phyloP scores from a whole-genome alignment of 1,140 invertebrate species.

The Brachionus angularis region DNA sequence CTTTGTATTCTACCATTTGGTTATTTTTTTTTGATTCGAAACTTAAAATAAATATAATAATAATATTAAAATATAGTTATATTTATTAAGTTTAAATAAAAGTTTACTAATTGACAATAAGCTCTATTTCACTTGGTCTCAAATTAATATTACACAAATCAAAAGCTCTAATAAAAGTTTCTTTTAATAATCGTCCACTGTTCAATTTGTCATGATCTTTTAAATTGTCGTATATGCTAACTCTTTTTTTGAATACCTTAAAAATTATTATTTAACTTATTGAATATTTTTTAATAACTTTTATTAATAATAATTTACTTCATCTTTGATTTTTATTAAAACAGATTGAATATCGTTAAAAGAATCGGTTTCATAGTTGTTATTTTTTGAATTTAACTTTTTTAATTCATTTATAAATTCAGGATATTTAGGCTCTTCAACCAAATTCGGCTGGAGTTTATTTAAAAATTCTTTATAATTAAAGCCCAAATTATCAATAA shows the following conservation, averaged over 20 bases:
- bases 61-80: not conserved
- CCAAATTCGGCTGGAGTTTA: conserved; percentile 47
- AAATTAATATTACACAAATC: conserved; percentile 53
- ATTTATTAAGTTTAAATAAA: not conserved
- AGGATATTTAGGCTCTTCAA: not conserved
- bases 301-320: conserved; percentile 47
- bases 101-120: conserved; percentile 56
- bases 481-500: conserved; percentile 55
- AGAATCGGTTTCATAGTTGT: conserved; percentile 49
- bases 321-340: conserved; percentile 54
- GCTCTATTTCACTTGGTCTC: conserved; percentile 52
- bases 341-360: conserved; percentile 51
- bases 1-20: conserved; percentile 53
- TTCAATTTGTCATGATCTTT: conserved; percentile 57
- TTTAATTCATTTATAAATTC: conserved; percentile 50
- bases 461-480: conserved; percentile 50
- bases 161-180: conserved; percentile 54
- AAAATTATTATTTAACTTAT: not conserved
- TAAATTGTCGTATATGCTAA: conserved; percentile 55
- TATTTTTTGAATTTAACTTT: conserved; percentile 48
- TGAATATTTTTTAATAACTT: not conserved
- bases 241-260: conserved; percentile 54
- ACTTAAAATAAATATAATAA: conserved; percentile 45
- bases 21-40: conserved; percentile 48
- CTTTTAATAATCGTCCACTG: conserved; percentile 53